Evolutionary conservation across 2,888 invertebrate species (phyloP).

Genomic region (Clanis bilineata): DNA sequence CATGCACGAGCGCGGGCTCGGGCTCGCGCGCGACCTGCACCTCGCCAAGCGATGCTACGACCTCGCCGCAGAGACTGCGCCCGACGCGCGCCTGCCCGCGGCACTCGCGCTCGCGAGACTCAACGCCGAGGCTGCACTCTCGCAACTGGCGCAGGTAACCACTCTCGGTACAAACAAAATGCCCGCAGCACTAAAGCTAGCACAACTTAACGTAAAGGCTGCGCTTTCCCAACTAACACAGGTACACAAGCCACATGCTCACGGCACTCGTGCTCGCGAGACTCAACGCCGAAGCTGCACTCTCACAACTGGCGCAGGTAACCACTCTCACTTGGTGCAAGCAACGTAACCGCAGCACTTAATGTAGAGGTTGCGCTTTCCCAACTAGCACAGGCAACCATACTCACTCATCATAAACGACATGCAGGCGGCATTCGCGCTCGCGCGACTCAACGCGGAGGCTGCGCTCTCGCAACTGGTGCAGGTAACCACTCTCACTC

Average conservation of each 20-base stretch:
- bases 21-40: conserved; percentile 94
- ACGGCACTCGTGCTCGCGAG: conserved; percentile 93
- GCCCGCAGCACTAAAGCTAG: too few relatives aligned
- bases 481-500: background rate
- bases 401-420: too few relatives aligned
- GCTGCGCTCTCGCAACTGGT: conserved; percentile 27
- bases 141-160: conserved; percentile 14
- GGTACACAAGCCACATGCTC: conserved; percentile 96
- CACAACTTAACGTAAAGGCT: conserved; percentile 88
- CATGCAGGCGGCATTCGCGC: conserved; percentile 94
- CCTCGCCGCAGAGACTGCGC: conserved; percentile 88
- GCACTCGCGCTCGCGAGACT: conserved; percentile 93
- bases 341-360: too few relatives aligned
- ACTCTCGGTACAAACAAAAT: too few relatives aligned
- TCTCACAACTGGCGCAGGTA: conserved; percentile 22
- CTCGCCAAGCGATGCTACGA: conserved; percentile 99
- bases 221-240: too few relatives aligned
- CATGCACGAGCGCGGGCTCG: conserved; percentile 99
- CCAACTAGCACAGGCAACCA: too few relatives aligned
- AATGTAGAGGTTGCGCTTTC: conserved; percentile 88
- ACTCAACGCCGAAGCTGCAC: conserved; percentile 73
- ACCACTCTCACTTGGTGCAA: too few relatives aligned
- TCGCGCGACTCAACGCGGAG: conserved; percentile 86
- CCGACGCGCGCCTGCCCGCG: conserved; percentile 95
- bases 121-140: conserved; percentile 54